Evolutionary conservation across 2,113 vertebrate genomes (phyloP), one percentile per base, ranked within the genome.

Genomic region (Campylorhamphus procurvoides): DNA sequence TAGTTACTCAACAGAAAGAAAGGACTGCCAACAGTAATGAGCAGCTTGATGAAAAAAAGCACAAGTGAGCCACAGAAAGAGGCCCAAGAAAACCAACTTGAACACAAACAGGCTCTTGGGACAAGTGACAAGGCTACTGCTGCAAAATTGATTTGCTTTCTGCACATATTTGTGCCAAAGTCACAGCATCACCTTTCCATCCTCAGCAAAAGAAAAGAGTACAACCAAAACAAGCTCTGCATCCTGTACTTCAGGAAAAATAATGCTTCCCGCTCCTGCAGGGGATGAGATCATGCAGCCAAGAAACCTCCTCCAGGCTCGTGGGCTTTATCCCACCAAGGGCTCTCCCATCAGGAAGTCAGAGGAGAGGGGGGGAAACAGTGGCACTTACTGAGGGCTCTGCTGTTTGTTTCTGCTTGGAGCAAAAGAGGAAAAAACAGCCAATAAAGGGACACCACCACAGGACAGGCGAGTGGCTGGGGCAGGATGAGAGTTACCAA

Each of bases 211-310:
- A 62, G 94, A 87, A 83, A 87, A 87, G 74, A 71, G 79, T 80
- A 67, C 17, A 69, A 94, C 80, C 93, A 95, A 97, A 98, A 97
- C 96, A 97, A 97, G 96, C 93, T 96, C 81, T 95, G 96, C 96
- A 98, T 97, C 97, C 97, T 98, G 96, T 97, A 77, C 93, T 98
- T 93, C 96, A 97, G 94, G 95, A 94, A 94, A 90, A 98, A 98
- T 95, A 96, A 96, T 67, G 96, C 75, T 97, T 97, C 97, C 96
- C n/a, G 2, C 91, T 90, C 75, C 89, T 89, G 76, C 93, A 87
- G 84, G 90, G 83, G 92, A 91, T 86, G 86, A 96, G 84, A 85
- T 94, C 94, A 97, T 78, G 92, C 69, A 96, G 96, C 95, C 96
- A 97, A 97, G 95, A 93, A 97, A 91, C 75, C 97, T 96, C 82